phyloP scores from a whole-genome alignment of 2,113 vertebrate genomes.

The Cheirogaleus medius region DNA sequence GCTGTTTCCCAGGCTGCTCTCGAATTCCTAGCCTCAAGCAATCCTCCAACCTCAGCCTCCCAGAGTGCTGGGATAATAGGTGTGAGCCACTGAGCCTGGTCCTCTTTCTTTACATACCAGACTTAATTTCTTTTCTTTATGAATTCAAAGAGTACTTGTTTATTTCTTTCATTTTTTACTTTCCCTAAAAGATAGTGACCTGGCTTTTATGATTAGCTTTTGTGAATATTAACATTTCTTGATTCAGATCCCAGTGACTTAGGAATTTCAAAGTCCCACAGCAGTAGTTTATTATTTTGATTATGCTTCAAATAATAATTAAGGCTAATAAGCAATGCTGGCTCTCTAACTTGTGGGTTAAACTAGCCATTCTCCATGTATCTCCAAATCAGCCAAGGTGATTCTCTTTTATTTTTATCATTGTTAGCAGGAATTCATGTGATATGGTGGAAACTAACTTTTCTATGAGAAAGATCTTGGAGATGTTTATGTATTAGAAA shows the following conservation, averaged over 20 bases:
- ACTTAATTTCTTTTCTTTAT: slow-evolving; percentile 16
- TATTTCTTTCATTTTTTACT: background rate
- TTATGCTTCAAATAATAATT: background rate
- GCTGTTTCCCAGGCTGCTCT: no score
- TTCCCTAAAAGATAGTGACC: background rate
- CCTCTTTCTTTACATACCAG: background rate
- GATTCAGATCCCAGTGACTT: background rate
- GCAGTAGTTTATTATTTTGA: background rate
- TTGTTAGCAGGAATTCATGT: background rate
- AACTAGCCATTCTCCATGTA: background rate
- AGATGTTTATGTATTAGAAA: background rate
- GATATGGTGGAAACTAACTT: background rate
- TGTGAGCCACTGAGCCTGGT: background rate
- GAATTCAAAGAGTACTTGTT: background rate
- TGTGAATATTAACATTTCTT: slow-evolving; percentile 27
- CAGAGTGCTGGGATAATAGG: no score
- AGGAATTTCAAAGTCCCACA: background rate
- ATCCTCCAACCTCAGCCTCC: no score
- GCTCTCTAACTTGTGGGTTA: background rate
- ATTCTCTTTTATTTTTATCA: background rate
- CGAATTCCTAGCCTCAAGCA: no score
- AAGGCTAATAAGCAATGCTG: background rate
- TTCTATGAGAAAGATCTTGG: background rate
- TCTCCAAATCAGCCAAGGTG: background rate
- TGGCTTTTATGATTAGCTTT: background rate